Conservation (phyloP, 1,140 invertebrate species). For the Solen grandis region DNA sequence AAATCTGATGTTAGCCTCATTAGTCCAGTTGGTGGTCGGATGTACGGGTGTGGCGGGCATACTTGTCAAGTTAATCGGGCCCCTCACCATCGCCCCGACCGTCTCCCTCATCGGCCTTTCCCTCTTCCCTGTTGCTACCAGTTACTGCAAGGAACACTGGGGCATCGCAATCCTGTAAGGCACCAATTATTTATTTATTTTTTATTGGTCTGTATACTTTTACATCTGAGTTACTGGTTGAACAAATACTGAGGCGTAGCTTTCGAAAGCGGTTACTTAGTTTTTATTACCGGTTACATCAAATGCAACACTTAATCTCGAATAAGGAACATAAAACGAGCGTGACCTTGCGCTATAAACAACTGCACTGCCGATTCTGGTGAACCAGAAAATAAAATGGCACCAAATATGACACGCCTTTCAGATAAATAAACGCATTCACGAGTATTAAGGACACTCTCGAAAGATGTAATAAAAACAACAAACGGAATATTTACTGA, state of each 20-base stretch:
- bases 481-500: no score
- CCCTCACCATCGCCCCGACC: constrained; percentile 73
- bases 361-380: no score
- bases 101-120: constrained; percentile 83
- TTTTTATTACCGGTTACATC: not conserved
- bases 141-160: constrained; percentile 90
- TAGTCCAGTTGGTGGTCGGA: constrained; percentile 89
- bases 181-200: no score
- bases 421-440: no score
- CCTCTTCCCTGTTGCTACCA: constrained; percentile 88
- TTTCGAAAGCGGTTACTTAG: no score
- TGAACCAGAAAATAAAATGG: no score
- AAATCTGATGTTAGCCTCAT: constrained; percentile 89
- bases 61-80: constrained; percentile 75
- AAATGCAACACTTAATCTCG: not conserved
- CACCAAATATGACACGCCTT: no score
- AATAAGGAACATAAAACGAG: no score
- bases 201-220: not conserved
- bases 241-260: not conserved
- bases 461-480: no score
- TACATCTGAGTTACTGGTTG: no score
- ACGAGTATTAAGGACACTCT: no score
- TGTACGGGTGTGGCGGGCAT: constrained; percentile 81
- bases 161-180: constrained; percentile 88
- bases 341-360: no score